These are phyloP conservation scores for Lophius americanus DNA, from an alignment of 2,797 vertebrate species.

Conservation along the genomic window DNA sequence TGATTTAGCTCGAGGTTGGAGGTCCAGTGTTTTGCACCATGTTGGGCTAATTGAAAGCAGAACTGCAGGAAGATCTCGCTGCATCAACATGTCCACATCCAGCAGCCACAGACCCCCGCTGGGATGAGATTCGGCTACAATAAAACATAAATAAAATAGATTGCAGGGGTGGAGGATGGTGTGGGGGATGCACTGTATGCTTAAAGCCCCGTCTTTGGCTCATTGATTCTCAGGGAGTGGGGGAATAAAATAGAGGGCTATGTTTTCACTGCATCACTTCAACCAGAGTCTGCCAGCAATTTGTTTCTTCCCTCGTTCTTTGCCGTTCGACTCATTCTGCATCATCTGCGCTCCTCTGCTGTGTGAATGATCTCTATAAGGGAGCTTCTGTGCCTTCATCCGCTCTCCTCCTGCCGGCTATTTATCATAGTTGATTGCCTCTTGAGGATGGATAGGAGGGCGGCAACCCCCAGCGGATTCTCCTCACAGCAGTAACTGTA, in stretches of 20 bases:
- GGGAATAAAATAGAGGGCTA: conserved; percentile 36
- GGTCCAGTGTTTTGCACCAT: conserved; percentile 40
- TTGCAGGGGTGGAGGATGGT: conserved; percentile 22
- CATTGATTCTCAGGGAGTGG: conserved; percentile 66
- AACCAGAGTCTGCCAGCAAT: conserved; percentile 53
- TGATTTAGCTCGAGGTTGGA: conserved; percentile 68
- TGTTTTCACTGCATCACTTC: conserved; percentile 55
- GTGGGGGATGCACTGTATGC: conserved; percentile 26
- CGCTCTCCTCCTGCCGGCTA: conserved; percentile 47
- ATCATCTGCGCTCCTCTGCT: conserved; percentile 29
- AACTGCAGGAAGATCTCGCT: conserved; percentile 67
- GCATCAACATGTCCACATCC: conserved; percentile 61
- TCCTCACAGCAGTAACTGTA: conserved; percentile 14
- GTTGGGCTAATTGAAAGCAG: conserved; percentile 78
- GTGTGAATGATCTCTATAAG: conserved; percentile 38
- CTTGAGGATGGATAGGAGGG: conserved; percentile 24
- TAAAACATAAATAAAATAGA: conserved; percentile 75
- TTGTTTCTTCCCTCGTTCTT: conserved; percentile 31
- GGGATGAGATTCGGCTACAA: conserved; percentile 60
- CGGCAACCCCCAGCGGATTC: conserved; percentile 25
- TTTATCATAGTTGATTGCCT: conserved; percentile 59
- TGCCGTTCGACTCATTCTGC: conserved; percentile 9
- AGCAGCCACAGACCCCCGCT: conserved; percentile 33
- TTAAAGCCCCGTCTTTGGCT: conserved; percentile 53
- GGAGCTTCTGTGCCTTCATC: conserved; percentile 36